Base-by-base conservation (phyloP, 2,113 vertebrate genomes). In the Mionectes macconnelli region DNA sequence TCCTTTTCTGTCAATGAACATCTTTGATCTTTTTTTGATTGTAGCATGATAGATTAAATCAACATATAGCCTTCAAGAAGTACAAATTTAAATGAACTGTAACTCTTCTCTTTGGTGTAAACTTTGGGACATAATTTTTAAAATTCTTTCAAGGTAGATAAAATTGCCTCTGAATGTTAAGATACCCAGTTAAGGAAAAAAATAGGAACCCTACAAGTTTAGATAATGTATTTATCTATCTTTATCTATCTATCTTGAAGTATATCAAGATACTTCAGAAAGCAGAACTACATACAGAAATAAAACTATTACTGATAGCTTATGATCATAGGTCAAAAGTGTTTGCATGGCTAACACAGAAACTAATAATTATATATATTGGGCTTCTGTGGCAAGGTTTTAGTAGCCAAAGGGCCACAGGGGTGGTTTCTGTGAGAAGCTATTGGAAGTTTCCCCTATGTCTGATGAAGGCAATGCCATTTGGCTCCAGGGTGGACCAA, bases 401-500 rank as follows among this genome's bases (percentile, higher is more conserved):
- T 68, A 44, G 37, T 12, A 14, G 4, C 6, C 12, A 6, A 3
- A 8, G 4, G 1, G 6, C 39, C 69, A 16, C 23, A 63, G 25
- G 1, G 1, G 2, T 47, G 57, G 10, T 14, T 47, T 60, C 45
- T 84, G 27, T 49, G 12, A 42, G 27, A 49, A 72, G 40, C 1
- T 49, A 9, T 18, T 35, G 28, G 45, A 62, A 39, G 12, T 21
- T 73, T n/a, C n/a, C 8, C 17, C 11, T 1, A 1, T 18, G 4
- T 50, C 35, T 5, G 6, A 60, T 1, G 3, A 11, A 67, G 8
- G 4, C 27, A 47, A 6, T 4, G 8, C 2, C 40, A 42, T 7
- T 8, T 0, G 0, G 9, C 27, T 60, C 20, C 45, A 25, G 25
- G 23, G 15, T 0, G 0, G 6, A 19, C 12, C 21, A 1, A 5